Evolutionary conservation across 1,140 invertebrate species (phyloP).

Genomic region (Meloidogyne hapla): DNA sequence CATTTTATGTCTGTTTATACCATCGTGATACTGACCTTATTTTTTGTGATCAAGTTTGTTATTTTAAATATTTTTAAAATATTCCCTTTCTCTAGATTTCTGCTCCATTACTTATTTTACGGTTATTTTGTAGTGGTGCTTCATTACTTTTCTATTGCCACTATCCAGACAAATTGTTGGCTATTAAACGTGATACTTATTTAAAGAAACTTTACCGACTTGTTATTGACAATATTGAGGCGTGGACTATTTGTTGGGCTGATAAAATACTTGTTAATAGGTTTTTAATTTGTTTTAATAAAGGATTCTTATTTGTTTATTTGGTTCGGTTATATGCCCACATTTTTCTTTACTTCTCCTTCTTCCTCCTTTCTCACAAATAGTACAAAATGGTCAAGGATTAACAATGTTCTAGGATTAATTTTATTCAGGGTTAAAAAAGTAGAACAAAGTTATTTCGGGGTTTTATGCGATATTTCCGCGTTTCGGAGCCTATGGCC

Average conservation of each 20-base stretch:
- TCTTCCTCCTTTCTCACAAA: too few species aligned
- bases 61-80: constrained; percentile 17
- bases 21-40: constrained; percentile 76
- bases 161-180: constrained; percentile 89
- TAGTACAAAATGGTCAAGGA: too few species aligned
- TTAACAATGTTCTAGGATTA: too few species aligned
- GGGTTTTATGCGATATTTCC: too few species aligned
- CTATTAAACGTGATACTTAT: constrained; percentile 70
- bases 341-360: too few species aligned
- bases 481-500: too few species aligned
- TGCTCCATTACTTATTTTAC: constrained; percentile 54
- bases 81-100: constrained; percentile 52
- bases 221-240: constrained; percentile 89
- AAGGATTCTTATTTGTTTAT: too few species aligned
- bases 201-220: constrained; percentile 73
- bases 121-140: constrained; percentile 68
- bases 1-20: constrained; percentile 70
- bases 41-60: constrained; percentile 77
- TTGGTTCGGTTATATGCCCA: too few species aligned
- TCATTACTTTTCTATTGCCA: constrained; percentile 93
- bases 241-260: constrained; percentile 78
- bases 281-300: constrained; percentile 16
- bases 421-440: too few species aligned
- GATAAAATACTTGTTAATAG: constrained; percentile 84
- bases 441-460: too few species aligned